These are phyloP conservation scores for Metopia argyrocephala DNA, from an alignment of 2,888 invertebrate genomes.

Conservation along the genomic window DNA sequence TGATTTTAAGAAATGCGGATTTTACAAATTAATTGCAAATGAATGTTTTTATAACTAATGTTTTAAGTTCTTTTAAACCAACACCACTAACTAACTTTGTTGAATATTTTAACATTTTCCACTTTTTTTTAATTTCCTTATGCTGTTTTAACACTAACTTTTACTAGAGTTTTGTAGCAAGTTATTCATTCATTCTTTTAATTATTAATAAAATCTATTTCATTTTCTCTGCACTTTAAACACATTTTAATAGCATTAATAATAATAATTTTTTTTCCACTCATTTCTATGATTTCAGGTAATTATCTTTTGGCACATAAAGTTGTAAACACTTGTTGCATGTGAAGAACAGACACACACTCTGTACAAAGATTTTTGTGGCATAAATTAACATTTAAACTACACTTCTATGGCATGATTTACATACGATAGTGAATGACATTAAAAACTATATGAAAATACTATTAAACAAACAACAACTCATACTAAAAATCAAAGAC, in stretches of 20 bases:
- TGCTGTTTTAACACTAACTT: too few species aligned
- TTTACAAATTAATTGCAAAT: too few species aligned
- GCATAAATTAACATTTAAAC: neutral
- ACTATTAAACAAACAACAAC: neutral
- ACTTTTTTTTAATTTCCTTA: too few species aligned
- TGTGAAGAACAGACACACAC: neutral
- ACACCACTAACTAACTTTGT: too few species aligned
- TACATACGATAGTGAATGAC: conserved; percentile 5
- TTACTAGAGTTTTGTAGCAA: too few species aligned
- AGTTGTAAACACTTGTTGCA: neutral
- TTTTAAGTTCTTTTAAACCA: too few species aligned
- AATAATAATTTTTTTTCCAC: neutral
- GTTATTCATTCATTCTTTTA: neutral
- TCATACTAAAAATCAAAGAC: conserved; percentile 12
- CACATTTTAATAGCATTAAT: conserved; percentile 28
- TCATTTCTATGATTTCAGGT: conserved; percentile 47
- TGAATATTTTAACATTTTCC: too few species aligned
- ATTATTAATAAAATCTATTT: neutral
- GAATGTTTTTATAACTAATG: too few species aligned
- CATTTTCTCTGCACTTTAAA: neutral
- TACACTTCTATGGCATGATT: conserved; percentile 17
- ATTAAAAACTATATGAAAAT: conserved; percentile 4
- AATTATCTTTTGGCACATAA: conserved; percentile 23
- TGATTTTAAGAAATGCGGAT: too few species aligned
- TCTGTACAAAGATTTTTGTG: neutral